These are phyloP conservation scores for Aricia agestis DNA, from an alignment of 1,140 invertebrate species.

Conservation along the genomic window DNA sequence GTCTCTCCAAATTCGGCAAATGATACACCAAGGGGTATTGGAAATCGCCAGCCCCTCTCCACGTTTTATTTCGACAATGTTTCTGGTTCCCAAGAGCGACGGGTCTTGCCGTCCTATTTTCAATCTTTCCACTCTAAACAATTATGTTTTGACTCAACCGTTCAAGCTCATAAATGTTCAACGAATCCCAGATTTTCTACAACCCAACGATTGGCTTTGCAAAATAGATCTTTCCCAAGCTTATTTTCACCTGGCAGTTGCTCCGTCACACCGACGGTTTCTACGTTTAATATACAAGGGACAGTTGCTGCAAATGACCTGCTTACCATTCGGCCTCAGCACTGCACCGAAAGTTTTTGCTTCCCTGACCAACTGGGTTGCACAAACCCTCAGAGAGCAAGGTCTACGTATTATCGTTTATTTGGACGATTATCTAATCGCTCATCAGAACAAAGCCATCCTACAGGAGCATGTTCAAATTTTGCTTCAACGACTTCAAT, in stretches of 20 bases:
- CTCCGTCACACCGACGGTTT: neutral
- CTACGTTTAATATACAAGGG: slow-evolving; percentile 5
- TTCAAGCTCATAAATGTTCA: slow-evolving; percentile 15
- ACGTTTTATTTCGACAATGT: slow-evolving; percentile 15
- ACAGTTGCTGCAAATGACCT: no score
- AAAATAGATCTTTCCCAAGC: slow-evolving; percentile 12
- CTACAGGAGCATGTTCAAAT: neutral
- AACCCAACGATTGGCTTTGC: slow-evolving; percentile 14
- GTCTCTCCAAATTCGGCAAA: neutral
- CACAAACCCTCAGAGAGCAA: no score
- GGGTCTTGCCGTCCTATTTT: slow-evolving; percentile 7
- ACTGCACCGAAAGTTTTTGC: no score
- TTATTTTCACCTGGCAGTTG: slow-evolving; percentile 13
- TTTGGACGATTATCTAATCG: slow-evolving; percentile 7
- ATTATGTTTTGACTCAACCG: neutral
- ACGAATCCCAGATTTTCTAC: slow-evolving; percentile 8
- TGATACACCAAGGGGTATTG: neutral
- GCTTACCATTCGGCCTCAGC: no score
- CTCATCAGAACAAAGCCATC: neutral
- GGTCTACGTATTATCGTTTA: slow-evolving; percentile 6
- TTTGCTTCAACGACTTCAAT: neutral
- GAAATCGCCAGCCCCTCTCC: neutral
- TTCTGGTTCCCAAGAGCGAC: no score
- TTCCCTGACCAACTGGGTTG: no score
- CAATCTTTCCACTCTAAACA: slow-evolving; percentile 5